Base-by-base conservation (phyloP, 30 jellyfish, hydroid and myxozoan genomes). In the Turritopsis rubra region DNA sequence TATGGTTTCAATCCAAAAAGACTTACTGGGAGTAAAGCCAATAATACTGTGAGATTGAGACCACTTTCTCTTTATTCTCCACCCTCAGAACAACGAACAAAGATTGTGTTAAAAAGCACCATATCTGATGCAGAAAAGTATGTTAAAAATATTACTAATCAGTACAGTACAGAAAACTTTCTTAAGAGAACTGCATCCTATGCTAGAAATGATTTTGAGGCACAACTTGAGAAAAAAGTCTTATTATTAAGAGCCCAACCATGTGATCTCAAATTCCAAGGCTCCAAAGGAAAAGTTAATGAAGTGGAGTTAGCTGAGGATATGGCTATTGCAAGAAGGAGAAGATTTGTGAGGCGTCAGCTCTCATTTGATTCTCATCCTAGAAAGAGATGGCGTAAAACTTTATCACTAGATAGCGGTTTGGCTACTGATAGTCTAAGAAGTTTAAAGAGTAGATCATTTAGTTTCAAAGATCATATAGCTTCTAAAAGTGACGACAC, bases 301-400 rank as follows among this genome's bases (percentile, higher is more conserved):
- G 93, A 87, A 1, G 79, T 82, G 28, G 83, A 83, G 41, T 82
- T 75, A 20, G 75, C 86, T 21, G 89, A 90, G 60, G 86, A 72
- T n/a, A 78, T 86, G n/a, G 29, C 73, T 16, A 84, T 54, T 24
- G 84, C 86, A 20, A 78, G 83, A 65, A 29, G 81, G 41, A 21
- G 71, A 16, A 52, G 90, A 22, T 27, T 85, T 1, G 28, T 85
- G 65, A 80, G 86, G 66, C 81, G 98, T 29, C 93, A 84, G 79
- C 77, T 92, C 21, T 92, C 98, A 68, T 92, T 92, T 85, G 98
- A 92, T 83, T 88, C 98, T 4, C 95, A 92, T 24, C 93, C 91
- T 9, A 83, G 90, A 3, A 65, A 65, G 52, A 65, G 79, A 80
- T 80, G 79, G 86, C 29, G 85, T 20, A 90, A 88, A 86, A 84